phyloP scores from a whole-genome alignment of 2,888 invertebrate genomes.

The Amiota mariae region DNA sequence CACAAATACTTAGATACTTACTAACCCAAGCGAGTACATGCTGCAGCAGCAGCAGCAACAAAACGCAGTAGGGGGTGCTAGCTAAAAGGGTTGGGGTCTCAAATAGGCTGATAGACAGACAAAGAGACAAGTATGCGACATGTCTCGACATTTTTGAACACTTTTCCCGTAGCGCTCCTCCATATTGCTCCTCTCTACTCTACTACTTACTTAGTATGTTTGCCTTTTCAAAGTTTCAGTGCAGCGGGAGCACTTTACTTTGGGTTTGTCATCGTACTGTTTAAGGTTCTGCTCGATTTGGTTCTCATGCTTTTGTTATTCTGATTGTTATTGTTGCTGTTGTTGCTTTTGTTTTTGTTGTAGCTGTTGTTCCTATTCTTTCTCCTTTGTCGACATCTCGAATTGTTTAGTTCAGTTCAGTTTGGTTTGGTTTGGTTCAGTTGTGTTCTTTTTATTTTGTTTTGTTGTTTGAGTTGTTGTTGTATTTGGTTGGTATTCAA shows the following conservation, averaged over 20 bases:
- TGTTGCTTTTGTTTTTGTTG: background rate
- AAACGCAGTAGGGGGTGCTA: no score
- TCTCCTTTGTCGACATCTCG: background rate
- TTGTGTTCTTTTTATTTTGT: slow-evolving; percentile 1
- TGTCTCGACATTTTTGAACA: slow-evolving; percentile 7
- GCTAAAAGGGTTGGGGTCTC: no score
- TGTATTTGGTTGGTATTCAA: slow-evolving; percentile 33
- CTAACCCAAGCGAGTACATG: background rate
- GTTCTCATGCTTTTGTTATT: slow-evolving; percentile 13
- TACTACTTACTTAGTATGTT: no score
- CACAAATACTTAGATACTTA: no score
- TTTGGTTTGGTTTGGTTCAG: background rate
- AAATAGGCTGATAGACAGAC: background rate
- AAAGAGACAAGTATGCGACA: slow-evolving; percentile 24
- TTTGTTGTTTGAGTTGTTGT: slow-evolving; percentile 4
- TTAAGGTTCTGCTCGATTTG: slow-evolving; percentile 18
- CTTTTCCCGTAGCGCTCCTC: background rate
- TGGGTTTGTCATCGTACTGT: background rate
- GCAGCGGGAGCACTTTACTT: background rate
- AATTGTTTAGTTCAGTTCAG: background rate
- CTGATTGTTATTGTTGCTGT: background rate
- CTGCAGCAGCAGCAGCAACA: background rate
- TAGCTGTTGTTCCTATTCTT: slow-evolving; percentile 7
- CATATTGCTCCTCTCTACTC: background rate
- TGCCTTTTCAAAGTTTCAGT: background rate